Percentiles rank a stretch among this genome's conserved stretches.
These are phyloP conservation scores for Gyrodactylus bullatarudis DNA, from an alignment of 1,140 invertebrate species.

Conservation along the genomic window DNA sequence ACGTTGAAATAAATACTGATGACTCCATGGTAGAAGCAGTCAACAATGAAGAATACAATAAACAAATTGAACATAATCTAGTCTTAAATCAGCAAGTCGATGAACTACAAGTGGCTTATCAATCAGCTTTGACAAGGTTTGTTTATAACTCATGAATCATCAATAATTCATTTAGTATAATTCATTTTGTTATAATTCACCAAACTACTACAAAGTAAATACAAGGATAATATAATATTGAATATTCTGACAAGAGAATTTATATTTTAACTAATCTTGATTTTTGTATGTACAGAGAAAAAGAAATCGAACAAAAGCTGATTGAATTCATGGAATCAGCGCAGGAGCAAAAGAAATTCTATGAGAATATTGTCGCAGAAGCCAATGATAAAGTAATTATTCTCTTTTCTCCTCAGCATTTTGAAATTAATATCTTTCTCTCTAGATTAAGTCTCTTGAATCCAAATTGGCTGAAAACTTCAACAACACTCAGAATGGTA, in stretches of 20 bases:
- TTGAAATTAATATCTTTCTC: not conserved
- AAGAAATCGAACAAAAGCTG: not conserved
- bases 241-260: too few relatives aligned
- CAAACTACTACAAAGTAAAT: too few relatives aligned
- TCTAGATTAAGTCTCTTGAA: not conserved
- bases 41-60: not conserved
- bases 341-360: not conserved
- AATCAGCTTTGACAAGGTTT: not conserved
- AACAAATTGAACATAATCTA: not conserved
- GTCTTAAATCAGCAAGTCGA: not conserved
- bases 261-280: not conserved
- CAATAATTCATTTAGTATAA: too few relatives aligned
- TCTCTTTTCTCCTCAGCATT: not conserved
- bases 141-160: too few relatives aligned
- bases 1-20: not conserved
- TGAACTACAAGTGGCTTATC: not conserved
- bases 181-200: too few relatives aligned
- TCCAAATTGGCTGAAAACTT: not conserved
- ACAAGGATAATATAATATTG: too few relatives aligned
- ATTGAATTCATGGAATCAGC: not conserved
- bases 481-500: not conserved
- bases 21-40: too few relatives aligned
- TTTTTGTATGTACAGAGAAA: not conserved
- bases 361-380: not conserved
- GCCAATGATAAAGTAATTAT: not conserved